Evolutionary conservation across 2,888 invertebrate species (phyloP), one percentile per base, ranked within the genome.

Genomic region (Girardia tigrina): DNA sequence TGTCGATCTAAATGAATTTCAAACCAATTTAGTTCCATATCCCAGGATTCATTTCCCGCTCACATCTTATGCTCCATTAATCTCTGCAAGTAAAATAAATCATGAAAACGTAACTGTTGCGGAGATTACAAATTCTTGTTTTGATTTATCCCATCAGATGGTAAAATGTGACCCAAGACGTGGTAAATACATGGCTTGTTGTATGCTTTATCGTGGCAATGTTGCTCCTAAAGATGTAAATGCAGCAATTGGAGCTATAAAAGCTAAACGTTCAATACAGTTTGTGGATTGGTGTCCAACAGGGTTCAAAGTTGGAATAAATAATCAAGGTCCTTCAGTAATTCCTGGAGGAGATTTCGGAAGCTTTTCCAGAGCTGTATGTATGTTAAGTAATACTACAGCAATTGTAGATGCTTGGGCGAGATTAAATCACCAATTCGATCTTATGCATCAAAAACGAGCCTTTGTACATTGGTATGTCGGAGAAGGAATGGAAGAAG

Each of bases 241-340:
- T 78, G 80, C 82, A 26, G 81, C 82, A 77, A 81, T 82, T 70
- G 81, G 81, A 27, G 90, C 91, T 83, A 93, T 94, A 87, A 94
- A 94, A 87, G 92, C 92, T 80, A 93, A 92, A 87, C 89, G 88
- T 78, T 85, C 87, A 12, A 89, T 90, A 78, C 87, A 87, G 80
- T 92, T 92, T 82, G 91, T 91, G 0, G 88, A 89, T 78, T 91
- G 90, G 90, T 89, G 89, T 80, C 90, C 90, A 0, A 89, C 90
- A 0, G 90, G 90, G 78, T 90, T 91, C 82, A 90, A 90, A 86
- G 79, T 80, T 29, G 80, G 80, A 75, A 81, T 80, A 75, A 81
- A 80, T 77, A 80, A 81, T 76, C 80, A 89, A 84, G 90, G 90
- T 20, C 81, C 77, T 80, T 82, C 78, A 28, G 79, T 79, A 76